These are phyloP conservation scores for Dilophus febrilis DNA, from an alignment of 2,888 invertebrate genomes.

Conservation along the genomic window DNA sequence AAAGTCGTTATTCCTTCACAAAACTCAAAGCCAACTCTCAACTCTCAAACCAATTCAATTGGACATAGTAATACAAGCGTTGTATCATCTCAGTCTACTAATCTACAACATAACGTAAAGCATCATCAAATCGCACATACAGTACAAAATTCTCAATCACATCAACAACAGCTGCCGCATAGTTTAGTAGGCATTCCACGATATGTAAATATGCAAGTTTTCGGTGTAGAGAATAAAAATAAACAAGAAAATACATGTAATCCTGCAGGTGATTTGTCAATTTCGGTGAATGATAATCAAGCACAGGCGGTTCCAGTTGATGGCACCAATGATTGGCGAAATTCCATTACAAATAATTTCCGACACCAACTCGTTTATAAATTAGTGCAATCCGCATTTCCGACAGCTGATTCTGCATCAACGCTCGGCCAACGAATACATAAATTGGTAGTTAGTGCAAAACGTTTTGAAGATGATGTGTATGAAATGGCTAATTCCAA, in stretches of 20 bases:
- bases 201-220: conserved; percentile 26
- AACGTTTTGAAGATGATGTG: conserved; percentile 99
- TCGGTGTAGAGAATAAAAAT: conserved; percentile 19
- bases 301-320: conserved; percentile 67
- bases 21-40: conserved; percentile 11
- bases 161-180: conserved; percentile 14
- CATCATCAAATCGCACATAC: no score
- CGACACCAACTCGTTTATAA: conserved; percentile 98
- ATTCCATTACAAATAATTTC: conserved; percentile 90
- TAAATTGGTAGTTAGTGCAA: conserved; percentile 92
- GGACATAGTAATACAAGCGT: neutral
- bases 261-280: conserved; percentile 19
- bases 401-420: conserved; percentile 91
- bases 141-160: no score
- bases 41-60: conserved; percentile 3
- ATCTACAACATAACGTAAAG: neutral
- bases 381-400: conserved; percentile 98
- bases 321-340: conserved; percentile 92
- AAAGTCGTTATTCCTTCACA: conserved; percentile 17
- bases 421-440: conserved; percentile 95
- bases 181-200: conserved; percentile 27
- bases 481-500: conserved; percentile 95
- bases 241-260: conserved; percentile 21
- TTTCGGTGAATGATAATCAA: conserved; percentile 48
- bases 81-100: neutral